Evolutionary conservation across 2,113 vertebrate species (phyloP).

Genomic region (Heterochromis multidens): DNA sequence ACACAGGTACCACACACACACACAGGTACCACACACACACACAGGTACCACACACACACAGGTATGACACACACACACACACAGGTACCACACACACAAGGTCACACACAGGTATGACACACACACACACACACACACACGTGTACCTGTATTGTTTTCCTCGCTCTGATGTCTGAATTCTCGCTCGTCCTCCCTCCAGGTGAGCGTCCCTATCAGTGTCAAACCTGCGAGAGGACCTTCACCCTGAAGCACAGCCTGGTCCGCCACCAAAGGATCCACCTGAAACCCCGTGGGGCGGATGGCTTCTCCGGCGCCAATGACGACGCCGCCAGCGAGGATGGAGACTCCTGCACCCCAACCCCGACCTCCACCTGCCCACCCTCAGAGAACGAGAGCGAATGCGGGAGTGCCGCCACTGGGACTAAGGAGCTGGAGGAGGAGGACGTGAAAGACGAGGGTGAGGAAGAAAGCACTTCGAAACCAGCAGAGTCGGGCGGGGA

Average conservation of each 20-base stretch:
- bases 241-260: constrained; percentile 98
- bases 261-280: constrained; percentile 93
- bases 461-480: neutral
- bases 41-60: too few species aligned
- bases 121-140: too few species aligned
- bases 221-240: constrained; percentile 94
- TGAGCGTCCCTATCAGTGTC: constrained; percentile 93
- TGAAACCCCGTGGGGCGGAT: constrained; percentile 79
- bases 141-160: neutral
- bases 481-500: neutral
- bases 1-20: neutral
- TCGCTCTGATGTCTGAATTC: neutral
- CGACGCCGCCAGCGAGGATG: constrained; percentile 79
- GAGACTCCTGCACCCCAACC: constrained; percentile 82
- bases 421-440: constrained; percentile 49
- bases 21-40: neutral
- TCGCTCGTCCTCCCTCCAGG: constrained; percentile 66
- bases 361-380: constrained; percentile 83
- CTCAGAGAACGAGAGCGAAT: constrained; percentile 81
- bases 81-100: too few species aligned
- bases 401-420: neutral
- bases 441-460: constrained; percentile 9
- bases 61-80: too few species aligned
- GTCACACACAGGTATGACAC: too few species aligned
- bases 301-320: constrained; percentile 34